Percentiles rank a stretch among this genome's conserved stretches.
These are phyloP conservation scores for Selene dorsalis DNA, from an alignment of 2,797 vertebrate species.

Conservation along the genomic window DNA sequence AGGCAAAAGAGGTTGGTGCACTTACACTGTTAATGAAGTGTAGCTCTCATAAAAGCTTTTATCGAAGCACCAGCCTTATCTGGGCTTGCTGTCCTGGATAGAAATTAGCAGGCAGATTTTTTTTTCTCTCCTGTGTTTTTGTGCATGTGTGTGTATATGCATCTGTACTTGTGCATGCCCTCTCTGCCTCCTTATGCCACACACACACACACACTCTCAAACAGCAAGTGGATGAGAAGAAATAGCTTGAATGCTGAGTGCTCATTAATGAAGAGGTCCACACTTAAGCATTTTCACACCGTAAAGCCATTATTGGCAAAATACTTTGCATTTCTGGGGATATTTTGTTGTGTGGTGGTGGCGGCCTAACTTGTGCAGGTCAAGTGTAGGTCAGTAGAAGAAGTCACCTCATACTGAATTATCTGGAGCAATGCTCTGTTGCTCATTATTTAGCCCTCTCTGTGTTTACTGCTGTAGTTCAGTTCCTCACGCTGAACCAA, in stretches of 20 bases:
- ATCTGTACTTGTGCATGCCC: not conserved
- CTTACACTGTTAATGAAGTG: conserved; percentile 67
- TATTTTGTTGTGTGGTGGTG: conserved; percentile 1
- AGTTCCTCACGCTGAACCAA: conserved; percentile 1
- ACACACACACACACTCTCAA: not conserved
- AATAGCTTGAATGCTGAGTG: conserved; percentile 22
- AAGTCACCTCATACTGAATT: conserved; percentile 18
- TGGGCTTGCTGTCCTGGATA: conserved; percentile 26
- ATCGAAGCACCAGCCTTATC: conserved; percentile 51
- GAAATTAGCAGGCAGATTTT: conserved; percentile 35
- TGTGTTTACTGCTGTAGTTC: conserved; percentile 15
- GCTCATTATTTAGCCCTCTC: conserved; percentile 38
- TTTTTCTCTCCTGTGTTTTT: conserved; percentile 32
- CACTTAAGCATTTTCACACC: conserved; percentile 18
- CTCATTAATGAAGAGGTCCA: conserved; percentile 42
- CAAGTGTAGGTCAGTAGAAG: conserved; percentile 11
- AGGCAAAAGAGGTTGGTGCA: conserved; percentile 34
- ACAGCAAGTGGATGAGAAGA: conserved; percentile 33
- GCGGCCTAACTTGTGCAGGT: conserved; percentile 1
- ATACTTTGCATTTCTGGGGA: conserved; percentile 9
- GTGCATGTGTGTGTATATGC: conserved; percentile 6
- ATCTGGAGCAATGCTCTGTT: conserved; percentile 11
- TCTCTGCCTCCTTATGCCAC: conserved; percentile 20
- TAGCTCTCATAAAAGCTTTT: conserved; percentile 50
- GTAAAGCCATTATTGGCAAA: conserved; percentile 1